A percentile compares a stretch with the other conserved stretches of the same genome.
Evolutionary conservation across 2,888 invertebrate species (phyloP).

Genomic region (Furcula furcula): DNA sequence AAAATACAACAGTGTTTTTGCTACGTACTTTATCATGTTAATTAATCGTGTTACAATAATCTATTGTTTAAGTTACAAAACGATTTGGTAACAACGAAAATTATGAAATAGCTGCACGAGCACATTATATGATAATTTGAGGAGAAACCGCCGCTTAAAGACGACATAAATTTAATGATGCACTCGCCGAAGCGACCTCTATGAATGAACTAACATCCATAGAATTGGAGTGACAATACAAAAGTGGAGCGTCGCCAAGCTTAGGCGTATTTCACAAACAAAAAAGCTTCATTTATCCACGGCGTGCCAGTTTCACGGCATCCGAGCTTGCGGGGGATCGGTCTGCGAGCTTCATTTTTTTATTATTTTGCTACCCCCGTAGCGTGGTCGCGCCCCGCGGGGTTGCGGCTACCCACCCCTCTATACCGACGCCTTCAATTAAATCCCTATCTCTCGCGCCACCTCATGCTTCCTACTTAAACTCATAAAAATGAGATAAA

Average conservation of each 20-base stretch:
- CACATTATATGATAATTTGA: conserved; percentile 31
- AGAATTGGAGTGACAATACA: conserved; percentile 72
- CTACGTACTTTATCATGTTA: too few species aligned
- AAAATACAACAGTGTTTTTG: too few species aligned
- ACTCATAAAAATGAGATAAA: conserved; percentile 75
- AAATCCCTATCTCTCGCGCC: conserved; percentile 74
- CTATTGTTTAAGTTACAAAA: conserved; percentile 1
- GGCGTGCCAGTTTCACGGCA: conserved; percentile 80
- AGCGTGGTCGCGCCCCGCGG: conserved; percentile 43
- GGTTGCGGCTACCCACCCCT: conserved; percentile 53
- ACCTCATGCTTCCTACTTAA: conserved; percentile 73
- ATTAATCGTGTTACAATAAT: too few species aligned
- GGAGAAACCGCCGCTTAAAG: conserved; percentile 36
- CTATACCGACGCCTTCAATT: conserved; percentile 67
- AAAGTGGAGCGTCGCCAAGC: conserved; percentile 72
- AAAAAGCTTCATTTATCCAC: conserved; percentile 79
- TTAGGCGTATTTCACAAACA: conserved; percentile 76
- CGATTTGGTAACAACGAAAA: neutral
- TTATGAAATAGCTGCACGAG: conserved; percentile 4
- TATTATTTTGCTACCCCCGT: conserved; percentile 68
- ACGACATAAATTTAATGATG: conserved; percentile 62
- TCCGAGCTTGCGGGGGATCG: conserved; percentile 75
- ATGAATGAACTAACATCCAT: conserved; percentile 72
- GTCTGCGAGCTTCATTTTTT: conserved; percentile 69
- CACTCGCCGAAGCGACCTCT: conserved; percentile 34